Evolutionary conservation across 2,797 vertebrate genomes (phyloP), one percentile per base, ranked within the genome.

Genomic region (Arrhamphus sclerolepis): DNA sequence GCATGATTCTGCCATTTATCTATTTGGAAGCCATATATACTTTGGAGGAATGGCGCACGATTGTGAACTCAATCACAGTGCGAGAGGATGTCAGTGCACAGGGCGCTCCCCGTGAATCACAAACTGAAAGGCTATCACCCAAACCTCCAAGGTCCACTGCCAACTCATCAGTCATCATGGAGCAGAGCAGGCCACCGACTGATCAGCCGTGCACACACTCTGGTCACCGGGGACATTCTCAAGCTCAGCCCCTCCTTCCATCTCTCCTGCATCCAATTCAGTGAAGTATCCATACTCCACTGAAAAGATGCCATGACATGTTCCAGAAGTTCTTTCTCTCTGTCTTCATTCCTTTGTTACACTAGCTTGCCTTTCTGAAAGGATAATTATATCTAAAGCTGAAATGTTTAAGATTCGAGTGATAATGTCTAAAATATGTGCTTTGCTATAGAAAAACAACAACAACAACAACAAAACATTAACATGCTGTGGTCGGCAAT

Each of bases 101-200:
- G 80, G 86, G 77, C 63, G 68, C 85, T 85, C 83, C 85, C 89
- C 84, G 89, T 92, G 91, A 91, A 92, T 92, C 90, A 92, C 86
- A 67, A 84, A 69, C 89, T 89, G 89, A 92, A 91, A 92, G 86
- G 89, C 89, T 89, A 91, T 92, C 90, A 91, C 88, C 89, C 88
- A 90, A 92, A 93, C 88, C 92, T 91, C 92, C 85, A 90, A 92
- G 91, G 91, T 89, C 90, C 86, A 81, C 85, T 78, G 80, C 89
- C 82, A 87, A 80, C 89, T 90, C 91, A 91, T 92, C 91, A 90
- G 85, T 92, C 89, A 92, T 89, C 64, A 51, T 20, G 61, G 79
- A 84, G 86, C 87, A 80, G 88, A 78, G 85, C 77, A 57, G 77
- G 78, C 87, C 83, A 56, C 73, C 54, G 70, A 87, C 86, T 78